phyloP scores from a whole-genome alignment of 2,113 vertebrate species.

The Sphyrna mokarran region DNA sequence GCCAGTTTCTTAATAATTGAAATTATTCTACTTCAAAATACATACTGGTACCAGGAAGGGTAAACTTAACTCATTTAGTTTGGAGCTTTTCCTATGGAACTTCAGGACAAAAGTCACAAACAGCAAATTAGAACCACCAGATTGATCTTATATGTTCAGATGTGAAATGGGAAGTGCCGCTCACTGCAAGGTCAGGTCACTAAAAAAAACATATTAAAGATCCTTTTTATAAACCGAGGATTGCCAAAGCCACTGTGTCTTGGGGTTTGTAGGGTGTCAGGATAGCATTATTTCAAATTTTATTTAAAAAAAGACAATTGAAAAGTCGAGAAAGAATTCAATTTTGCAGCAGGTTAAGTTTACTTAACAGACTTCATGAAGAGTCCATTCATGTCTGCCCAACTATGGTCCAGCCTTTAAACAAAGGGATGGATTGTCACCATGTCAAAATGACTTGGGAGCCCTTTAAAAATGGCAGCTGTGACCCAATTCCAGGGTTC shows the following conservation, averaged over 20 bases:
- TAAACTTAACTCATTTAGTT: background rate
- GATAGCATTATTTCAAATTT: background rate
- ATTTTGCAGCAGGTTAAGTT: background rate
- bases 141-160: background rate
- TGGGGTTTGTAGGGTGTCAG: background rate
- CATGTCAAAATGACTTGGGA: no score
- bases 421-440: no score
- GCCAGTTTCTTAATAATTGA: background rate
- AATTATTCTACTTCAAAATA: background rate
- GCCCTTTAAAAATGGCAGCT: no score
- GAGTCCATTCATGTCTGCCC: background rate
- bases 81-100: background rate
- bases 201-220: background rate
- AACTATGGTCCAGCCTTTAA: background rate
- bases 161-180: background rate
- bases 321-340: background rate
- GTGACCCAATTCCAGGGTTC: no score
- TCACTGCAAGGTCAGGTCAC: background rate
- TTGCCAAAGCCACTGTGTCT: background rate
- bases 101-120: background rate
- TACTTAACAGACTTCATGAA: background rate
- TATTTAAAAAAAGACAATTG: background rate
- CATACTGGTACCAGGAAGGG: background rate
- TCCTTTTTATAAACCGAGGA: background rate
- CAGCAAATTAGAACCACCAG: background rate